These are phyloP conservation scores for Phrynosoma blainvillii DNA, from an alignment of 2,113 vertebrate species.

Conservation along the genomic window DNA sequence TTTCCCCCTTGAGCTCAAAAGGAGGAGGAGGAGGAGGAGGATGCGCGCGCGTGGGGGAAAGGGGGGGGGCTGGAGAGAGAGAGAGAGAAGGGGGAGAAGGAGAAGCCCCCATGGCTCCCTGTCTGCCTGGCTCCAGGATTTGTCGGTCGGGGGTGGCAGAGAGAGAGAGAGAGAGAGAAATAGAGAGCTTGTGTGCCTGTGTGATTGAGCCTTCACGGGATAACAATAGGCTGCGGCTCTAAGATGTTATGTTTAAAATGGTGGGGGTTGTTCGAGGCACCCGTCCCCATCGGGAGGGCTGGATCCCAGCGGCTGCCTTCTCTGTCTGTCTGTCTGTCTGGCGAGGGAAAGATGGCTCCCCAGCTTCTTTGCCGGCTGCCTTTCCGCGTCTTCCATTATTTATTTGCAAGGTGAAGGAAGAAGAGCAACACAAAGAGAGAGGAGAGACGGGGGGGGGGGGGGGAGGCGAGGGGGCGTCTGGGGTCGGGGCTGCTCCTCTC, in stretches of 20 bases:
- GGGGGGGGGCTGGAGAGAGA: background rate
- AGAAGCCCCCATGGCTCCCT: too few species aligned
- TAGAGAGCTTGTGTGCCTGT: background rate
- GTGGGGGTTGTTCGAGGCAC: too few species aligned
- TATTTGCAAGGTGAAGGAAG: constrained; percentile 62
- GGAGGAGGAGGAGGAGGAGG: background rate
- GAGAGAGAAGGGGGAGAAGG: too few species aligned
- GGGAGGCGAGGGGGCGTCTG: constrained; percentile 1
- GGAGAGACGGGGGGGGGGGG: background rate
- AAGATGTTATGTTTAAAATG: too few species aligned
- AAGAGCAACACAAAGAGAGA: constrained; percentile 55
- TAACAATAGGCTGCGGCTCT: background rate
- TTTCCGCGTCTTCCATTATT: constrained; percentile 53
- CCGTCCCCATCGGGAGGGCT: background rate
- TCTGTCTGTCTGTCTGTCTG: background rate
- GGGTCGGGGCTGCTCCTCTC: background rate
- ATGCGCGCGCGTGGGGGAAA: too few species aligned
- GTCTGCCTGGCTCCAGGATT: background rate
- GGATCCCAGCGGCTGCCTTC: too few species aligned
- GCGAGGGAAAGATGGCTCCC: constrained; percentile 47
- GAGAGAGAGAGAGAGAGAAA: background rate
- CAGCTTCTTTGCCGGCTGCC: background rate
- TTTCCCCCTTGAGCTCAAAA: background rate
- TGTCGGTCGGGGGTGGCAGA: background rate
- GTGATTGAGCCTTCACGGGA: background rate